These are phyloP conservation scores for Sardinella longiceps DNA, from an alignment of 2,797 vertebrate genomes.

Conservation along the genomic window DNA sequence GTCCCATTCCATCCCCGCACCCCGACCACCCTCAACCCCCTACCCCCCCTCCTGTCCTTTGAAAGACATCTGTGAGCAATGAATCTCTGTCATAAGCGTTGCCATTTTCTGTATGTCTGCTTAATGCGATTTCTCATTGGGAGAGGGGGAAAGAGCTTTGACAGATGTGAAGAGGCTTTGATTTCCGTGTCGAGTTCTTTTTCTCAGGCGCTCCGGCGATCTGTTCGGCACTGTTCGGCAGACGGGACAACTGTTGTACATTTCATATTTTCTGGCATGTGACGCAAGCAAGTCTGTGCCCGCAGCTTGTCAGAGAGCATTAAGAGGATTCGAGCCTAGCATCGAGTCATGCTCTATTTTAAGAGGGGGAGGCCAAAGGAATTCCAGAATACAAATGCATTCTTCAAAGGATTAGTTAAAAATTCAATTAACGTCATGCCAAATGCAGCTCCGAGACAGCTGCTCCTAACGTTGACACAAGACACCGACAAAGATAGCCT, in stretches of 20 bases:
- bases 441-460: slow-evolving; percentile 73
- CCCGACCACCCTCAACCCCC: too few species aligned
- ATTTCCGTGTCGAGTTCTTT: slow-evolving; percentile 54
- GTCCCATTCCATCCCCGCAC: slow-evolving; percentile 39
- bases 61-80: slow-evolving; percentile 53
- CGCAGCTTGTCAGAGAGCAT: slow-evolving; percentile 65
- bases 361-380: slow-evolving; percentile 66
- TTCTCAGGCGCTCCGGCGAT: slow-evolving; percentile 50
- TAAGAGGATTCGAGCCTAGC: slow-evolving; percentile 64
- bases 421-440: slow-evolving; percentile 74
- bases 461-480: slow-evolving; percentile 77
- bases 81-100: slow-evolving; percentile 37
- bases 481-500: slow-evolving; percentile 78
- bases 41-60: not conserved
- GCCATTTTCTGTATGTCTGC: slow-evolving; percentile 38
- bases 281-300: slow-evolving; percentile 63
- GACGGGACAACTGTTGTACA: slow-evolving; percentile 65
- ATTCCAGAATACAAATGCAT: slow-evolving; percentile 75
- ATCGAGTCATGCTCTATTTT: slow-evolving; percentile 74
- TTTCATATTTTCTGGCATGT: slow-evolving; percentile 62
- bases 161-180: slow-evolving; percentile 49
- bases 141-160: slow-evolving; percentile 42
- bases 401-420: slow-evolving; percentile 79
- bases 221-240: slow-evolving; percentile 54
- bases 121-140: slow-evolving; percentile 33